Evolutionary conservation across 2,888 invertebrate species (phyloP).

Genomic region (Stenoptilia bipunctidactyla): DNA sequence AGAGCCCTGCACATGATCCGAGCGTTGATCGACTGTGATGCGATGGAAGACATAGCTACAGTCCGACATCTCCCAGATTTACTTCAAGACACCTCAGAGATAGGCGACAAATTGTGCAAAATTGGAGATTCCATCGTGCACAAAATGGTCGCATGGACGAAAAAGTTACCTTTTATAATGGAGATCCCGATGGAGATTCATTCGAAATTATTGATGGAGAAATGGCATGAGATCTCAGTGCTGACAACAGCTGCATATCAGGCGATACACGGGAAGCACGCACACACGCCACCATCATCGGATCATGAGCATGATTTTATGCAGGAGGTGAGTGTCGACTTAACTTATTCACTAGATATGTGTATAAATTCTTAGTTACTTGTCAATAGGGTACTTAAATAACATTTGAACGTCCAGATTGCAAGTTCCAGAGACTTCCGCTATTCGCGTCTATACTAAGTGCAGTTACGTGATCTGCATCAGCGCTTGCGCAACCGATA

Average conservation of each 20-base stretch:
- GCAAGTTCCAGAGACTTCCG: constrained; percentile 63
- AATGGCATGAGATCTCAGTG: constrained; percentile 97
- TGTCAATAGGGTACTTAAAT: too few relatives aligned
- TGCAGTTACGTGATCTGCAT: constrained; percentile 68
- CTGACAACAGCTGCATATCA: constrained; percentile 95
- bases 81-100: constrained; percentile 90
- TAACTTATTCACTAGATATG: not conserved
- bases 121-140: constrained; percentile 98
- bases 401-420: constrained; percentile 26
- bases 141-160: constrained; percentile 99
- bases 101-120: constrained; percentile 92
- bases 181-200: constrained; percentile 97
- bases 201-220: constrained; percentile 94
- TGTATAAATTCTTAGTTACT: too few relatives aligned
- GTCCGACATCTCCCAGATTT: constrained; percentile 91
- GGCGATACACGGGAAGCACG: constrained; percentile 83
- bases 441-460: constrained; percentile 40
- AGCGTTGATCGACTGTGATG: constrained; percentile 95
- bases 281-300: constrained; percentile 54
- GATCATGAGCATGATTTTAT: constrained; percentile 83
- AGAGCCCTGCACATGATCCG: constrained; percentile 90
- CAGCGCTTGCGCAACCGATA: constrained; percentile 58
- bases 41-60: constrained; percentile 96
- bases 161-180: constrained; percentile 95
- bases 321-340: constrained; percentile 81